Base-by-base conservation (phyloP, 2,113 vertebrate genomes). In the Scatophagus argus region DNA sequence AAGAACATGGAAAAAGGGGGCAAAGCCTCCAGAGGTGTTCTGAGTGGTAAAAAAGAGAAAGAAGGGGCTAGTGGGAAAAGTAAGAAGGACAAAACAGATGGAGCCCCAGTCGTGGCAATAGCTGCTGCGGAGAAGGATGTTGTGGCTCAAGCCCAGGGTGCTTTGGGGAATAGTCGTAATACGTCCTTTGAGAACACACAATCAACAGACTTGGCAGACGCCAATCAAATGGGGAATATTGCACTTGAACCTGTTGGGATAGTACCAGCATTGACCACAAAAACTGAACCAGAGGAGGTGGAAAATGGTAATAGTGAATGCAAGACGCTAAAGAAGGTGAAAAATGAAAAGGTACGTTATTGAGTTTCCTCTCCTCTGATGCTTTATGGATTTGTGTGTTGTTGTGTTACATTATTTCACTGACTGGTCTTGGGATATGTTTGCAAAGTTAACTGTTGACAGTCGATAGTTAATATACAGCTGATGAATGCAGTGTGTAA, bases 1-100 rank as follows among this genome's bases (percentile, higher is more conserved):
- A 99, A 99, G 92, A 95, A 95, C 92, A 93, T 94, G 2, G 97
- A 99, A 87, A 99, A 99, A 79, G 95, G 94, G 11, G 93, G 96
- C 82, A 99, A 99, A 92, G 93, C 95, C 0, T 96, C 97, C 73
- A 96, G 98, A 76, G 94, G 94, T 3, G 93, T 97, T 84, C 94
- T 97, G 0, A 85, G 96, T 75, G 96, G 96, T 83, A 99, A 99
- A 93, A 99, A 99, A 82, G 97, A 99, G 65, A 99, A 99, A 84
- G 98, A 99, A 60, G 95, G 96, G 0, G 85, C 96, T 38, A 95
- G 95, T 0, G 96, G 97, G 73, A 99, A 99, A 94, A 96, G 84
- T 94, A 99, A 98, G 94, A 99, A 99, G 93, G 98, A 99, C 87
- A 98, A 99, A 94, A 94, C 89, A 75, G 97, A 99, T 84, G 95